phyloP scores from a whole-genome alignment of 2,888 invertebrate genomes.

The Rhodophaea formosa region DNA sequence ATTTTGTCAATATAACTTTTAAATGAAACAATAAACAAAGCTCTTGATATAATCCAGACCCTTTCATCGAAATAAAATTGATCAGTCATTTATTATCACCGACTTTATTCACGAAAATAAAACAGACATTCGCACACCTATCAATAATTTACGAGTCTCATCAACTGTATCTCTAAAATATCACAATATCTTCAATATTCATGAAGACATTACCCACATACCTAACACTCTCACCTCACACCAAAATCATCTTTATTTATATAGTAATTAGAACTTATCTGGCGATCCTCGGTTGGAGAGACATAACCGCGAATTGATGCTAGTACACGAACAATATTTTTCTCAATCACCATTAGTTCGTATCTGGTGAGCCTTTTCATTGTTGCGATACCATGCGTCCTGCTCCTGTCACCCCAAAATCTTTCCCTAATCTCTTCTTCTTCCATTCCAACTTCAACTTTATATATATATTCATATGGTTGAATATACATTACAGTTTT shows the following conservation, averaged over 20 bases:
- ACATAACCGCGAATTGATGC: constrained; percentile 76
- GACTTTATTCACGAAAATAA: constrained; percentile 37
- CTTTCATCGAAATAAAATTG: constrained; percentile 21
- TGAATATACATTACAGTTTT: constrained; percentile 12
- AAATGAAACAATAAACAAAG: neutral
- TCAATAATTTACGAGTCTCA: constrained; percentile 50
- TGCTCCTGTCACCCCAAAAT: constrained; percentile 52
- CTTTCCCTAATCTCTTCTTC: constrained; percentile 43
- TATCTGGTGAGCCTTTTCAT: constrained; percentile 73
- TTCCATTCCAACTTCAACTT: constrained; percentile 32
- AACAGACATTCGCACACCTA: constrained; percentile 38
- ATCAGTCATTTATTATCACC: constrained; percentile 11
- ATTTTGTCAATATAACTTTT: neutral
- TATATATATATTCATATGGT: constrained; percentile 15
- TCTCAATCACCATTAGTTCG: constrained; percentile 80
- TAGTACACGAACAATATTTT: constrained; percentile 66
- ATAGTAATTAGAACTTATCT: constrained; percentile 15
- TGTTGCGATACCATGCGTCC: constrained; percentile 53
- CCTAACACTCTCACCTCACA: neutral
- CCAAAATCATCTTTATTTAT: constrained; percentile 16
- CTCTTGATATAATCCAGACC: constrained; percentile 9
- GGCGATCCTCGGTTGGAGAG: neutral
- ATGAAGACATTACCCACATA: constrained; percentile 48
- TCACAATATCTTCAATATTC: constrained; percentile 76
- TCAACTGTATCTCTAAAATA: constrained; percentile 57